These are phyloP conservation scores for Parthenolecanium corni DNA, from an alignment of 2,888 invertebrate species.

Conservation along the genomic window DNA sequence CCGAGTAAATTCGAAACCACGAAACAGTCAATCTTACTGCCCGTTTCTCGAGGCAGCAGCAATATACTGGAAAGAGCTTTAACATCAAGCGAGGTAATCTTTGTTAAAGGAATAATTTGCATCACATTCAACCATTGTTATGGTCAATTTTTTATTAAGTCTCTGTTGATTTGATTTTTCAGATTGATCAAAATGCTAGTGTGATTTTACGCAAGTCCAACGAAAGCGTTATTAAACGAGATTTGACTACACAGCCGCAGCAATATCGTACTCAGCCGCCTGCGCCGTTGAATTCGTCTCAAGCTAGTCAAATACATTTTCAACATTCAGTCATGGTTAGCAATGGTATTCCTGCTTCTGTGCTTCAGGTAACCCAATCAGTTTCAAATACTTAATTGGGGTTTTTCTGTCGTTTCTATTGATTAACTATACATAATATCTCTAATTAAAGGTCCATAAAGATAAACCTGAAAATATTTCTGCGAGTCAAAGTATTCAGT, in stretches of 20 bases:
- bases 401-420: background rate
- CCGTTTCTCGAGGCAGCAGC: conserved; percentile 32
- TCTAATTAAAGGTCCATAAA: conserved; percentile 8
- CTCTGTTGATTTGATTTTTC: background rate
- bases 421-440: background rate
- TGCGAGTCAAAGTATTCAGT: background rate
- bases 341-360: conserved; percentile 5
- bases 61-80: conserved; percentile 31
- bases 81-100: conserved; percentile 21
- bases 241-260: background rate
- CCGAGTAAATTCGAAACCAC: conserved; percentile 9
- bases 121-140: too few relatives aligned
- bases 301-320: background rate
- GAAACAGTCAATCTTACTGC: conserved; percentile 11
- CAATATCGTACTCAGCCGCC: background rate
- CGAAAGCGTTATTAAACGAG: background rate
- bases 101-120: background rate
- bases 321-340: conserved; percentile 19
- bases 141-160: background rate
- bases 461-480: background rate
- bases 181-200: background rate
- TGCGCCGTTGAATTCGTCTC: background rate
- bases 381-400: too few relatives aligned
- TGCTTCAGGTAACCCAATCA: conserved; percentile 3
- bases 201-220: background rate